Evolutionary conservation across 1,140 invertebrate genomes (phyloP).

Genomic region (Penaeus japonicus): DNA sequence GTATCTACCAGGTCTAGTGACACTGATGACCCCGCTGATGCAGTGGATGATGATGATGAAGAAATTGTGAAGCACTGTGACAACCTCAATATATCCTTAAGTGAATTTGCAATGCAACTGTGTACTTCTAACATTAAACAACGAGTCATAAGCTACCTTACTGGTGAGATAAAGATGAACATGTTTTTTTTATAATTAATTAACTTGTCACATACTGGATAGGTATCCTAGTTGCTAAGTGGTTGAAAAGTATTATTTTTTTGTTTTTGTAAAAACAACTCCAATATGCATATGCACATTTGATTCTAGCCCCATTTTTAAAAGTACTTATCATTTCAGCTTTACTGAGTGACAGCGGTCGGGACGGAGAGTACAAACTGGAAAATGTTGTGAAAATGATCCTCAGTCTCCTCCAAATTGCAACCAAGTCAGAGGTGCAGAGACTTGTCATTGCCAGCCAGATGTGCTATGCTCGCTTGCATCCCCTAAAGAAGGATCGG

Average conservation of each 20-base stretch:
- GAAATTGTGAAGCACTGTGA: conserved; percentile 18
- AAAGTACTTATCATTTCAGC: background rate
- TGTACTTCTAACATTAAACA: background rate
- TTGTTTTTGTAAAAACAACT: background rate
- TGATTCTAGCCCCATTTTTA: background rate
- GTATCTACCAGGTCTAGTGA: background rate
- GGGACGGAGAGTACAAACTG: conserved; percentile 38
- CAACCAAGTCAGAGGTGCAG: background rate
- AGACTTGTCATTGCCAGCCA: background rate
- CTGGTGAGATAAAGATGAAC: background rate
- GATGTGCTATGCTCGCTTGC: conserved; percentile 25
- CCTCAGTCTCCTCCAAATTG: background rate
- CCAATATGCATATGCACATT: too few relatives aligned
- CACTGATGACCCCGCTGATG: background rate
- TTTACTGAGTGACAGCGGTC: conserved; percentile 27
- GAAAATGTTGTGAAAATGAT: conserved; percentile 16
- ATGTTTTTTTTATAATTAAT: background rate
- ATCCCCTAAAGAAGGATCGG: conserved; percentile 41
- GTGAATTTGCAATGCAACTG: conserved; percentile 10
- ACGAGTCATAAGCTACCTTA: background rate
- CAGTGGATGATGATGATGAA: background rate
- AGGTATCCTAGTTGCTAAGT: background rate
- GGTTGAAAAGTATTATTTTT: background rate
- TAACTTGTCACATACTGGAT: background rate
- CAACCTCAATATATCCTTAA: conserved; percentile 18